Evolutionary conservation across 2,797 vertebrate genomes (phyloP), one percentile per base, ranked within the genome.

Genomic region (Epinephelus awoara): DNA sequence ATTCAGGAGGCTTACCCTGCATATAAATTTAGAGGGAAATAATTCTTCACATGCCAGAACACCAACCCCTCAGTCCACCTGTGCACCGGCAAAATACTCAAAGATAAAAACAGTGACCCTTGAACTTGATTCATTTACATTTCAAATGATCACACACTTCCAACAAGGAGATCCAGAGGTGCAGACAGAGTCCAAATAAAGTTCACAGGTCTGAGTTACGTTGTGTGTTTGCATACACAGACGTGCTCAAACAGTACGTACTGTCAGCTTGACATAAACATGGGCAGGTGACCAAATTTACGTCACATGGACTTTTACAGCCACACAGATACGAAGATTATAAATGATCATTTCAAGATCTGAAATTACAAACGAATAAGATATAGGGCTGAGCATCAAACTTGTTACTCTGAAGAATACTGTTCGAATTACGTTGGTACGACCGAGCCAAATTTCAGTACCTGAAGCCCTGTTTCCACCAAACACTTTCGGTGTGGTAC

Each of bases 81-180:
- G 54, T 67, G 52, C 61, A 74, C 61, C 52, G 67, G 49, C 1
- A 17, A 72, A 61, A 40, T 3, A 58, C 63, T 18, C 19, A 27
- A 18, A 75, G 56, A 81, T 40, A 69, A 77, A 80, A 75, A 59
- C 47, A 68, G 51, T 18, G 70, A 61, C 21, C 51, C 44, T 44
- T 79, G 42, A 18, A 21, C 44, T 64, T 34, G 42, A 68, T 71
- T 62, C 50, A 76, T 71, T 70, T 57, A 52, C 5, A 50, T 54
- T 72, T 50, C 47, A 54, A 46, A 63, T 50, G 5, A 80, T 50
- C 70, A 55, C 50, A 55, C 68, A 49, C 44, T 23, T 40, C 14
- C 64, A 75, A 78, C 17, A 11, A 23, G 47, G 59, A 64, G 21
- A 69, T 21, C 6, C 15, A 47, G 47, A 38, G 46, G 7, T 61